Conservation (phyloP, 2,113 vertebrate species). For the Myxocyprinus asiaticus region DNA sequence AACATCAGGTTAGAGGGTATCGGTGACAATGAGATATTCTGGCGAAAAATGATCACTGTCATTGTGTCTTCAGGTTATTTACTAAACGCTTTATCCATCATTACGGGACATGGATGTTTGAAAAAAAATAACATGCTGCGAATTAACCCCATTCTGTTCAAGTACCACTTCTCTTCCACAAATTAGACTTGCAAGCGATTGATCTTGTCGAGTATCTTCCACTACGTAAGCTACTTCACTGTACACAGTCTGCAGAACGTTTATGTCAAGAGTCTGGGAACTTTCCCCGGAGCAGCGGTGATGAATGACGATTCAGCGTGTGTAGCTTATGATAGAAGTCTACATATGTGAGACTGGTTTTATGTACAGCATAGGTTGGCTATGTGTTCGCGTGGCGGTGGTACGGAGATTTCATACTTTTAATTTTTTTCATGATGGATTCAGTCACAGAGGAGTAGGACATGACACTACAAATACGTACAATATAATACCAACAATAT, state of each 20-base stretch:
- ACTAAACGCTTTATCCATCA: too few species aligned
- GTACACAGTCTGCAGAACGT: constrained; percentile 67
- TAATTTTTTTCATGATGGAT: neutral
- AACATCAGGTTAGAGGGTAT: too few species aligned
- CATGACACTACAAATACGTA: neutral
- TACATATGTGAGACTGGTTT: too few species aligned
- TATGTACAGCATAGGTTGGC: fast-evolving
- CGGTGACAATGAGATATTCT: too few species aligned
- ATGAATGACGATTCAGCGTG: constrained; percentile 66
- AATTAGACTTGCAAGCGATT: constrained; percentile 42
- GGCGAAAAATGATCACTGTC: too few species aligned
- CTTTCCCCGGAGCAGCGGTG: constrained; percentile 83
- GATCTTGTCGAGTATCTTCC: too few species aligned
- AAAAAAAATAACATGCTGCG: constrained; percentile 69
- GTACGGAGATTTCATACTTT: too few species aligned
- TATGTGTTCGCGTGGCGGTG: constrained; percentile 17
- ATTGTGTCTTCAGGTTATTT: too few species aligned
- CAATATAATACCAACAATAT: too few species aligned
- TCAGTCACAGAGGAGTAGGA: neutral
- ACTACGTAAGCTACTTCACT: neutral
- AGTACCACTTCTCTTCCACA: constrained; percentile 72
- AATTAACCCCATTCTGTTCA: constrained; percentile 88
- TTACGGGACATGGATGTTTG: too few species aligned
- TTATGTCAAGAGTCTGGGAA: constrained; percentile 84
- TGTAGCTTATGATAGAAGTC: constrained; percentile 81